A percentile compares a stretch with the other conserved stretches of the same genome.
Conservation (phyloP, 1,140 invertebrate genomes). For the Nixonia krombeini region DNA sequence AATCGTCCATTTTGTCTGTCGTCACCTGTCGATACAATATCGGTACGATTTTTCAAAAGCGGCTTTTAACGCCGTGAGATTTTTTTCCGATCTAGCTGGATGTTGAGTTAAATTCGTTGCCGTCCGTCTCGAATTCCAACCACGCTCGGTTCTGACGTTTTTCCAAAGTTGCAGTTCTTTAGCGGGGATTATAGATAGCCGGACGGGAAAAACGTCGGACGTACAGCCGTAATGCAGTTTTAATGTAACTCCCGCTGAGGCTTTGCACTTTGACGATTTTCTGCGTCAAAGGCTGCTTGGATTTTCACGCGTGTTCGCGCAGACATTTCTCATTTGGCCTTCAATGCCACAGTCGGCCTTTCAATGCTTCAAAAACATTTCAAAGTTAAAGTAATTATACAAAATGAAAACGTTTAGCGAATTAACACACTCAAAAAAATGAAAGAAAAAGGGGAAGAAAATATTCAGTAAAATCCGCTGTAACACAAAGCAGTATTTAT, state of each 20-base stretch:
- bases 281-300: slow-evolving; percentile 54
- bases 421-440: too few relatives aligned
- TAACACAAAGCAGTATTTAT: too few relatives aligned
- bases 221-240: slow-evolving; percentile 54
- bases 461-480: too few relatives aligned
- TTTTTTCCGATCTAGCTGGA: slow-evolving; percentile 42
- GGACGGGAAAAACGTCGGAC: slow-evolving; percentile 35
- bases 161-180: slow-evolving; percentile 49
- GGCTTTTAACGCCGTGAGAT: slow-evolving; percentile 30
- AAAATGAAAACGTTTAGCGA: too few relatives aligned
- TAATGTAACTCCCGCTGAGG: slow-evolving; percentile 53
- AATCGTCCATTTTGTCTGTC: slow-evolving; percentile 25
- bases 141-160: slow-evolving; percentile 51
- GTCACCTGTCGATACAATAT: slow-evolving; percentile 35
- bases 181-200: slow-evolving; percentile 35
- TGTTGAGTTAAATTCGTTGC: slow-evolving; percentile 41
- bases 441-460: too few relatives aligned
- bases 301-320: slow-evolving; percentile 53
- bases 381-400: too few relatives aligned
- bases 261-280: slow-evolving; percentile 58
- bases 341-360: not conserved
- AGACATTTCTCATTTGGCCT: slow-evolving; percentile 52
- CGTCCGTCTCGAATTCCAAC: slow-evolving; percentile 43
- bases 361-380: too few relatives aligned
- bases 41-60: slow-evolving; percentile 43